Base-by-base conservation (phyloP, 2,888 invertebrate species). In the Dascillus cervinus region DNA sequence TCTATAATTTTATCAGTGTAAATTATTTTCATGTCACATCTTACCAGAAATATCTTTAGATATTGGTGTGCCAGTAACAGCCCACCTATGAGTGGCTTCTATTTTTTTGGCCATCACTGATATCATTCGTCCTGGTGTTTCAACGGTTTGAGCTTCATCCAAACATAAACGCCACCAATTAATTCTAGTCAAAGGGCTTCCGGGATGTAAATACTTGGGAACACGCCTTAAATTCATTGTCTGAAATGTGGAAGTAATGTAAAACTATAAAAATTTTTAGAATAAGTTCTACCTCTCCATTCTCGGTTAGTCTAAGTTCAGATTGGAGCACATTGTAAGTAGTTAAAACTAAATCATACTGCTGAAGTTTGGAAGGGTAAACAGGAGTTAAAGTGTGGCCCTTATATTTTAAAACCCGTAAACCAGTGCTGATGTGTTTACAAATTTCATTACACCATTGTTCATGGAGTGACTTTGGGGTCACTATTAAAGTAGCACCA, bases 111-210 rank as follows among this genome's bases (percentile, higher is more conserved):
- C 76, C 80, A 82, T 80, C 46, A 70, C 66, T 0, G 79, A 73
- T 1, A 76, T 71, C 51, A 71, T 65, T 2, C 71, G 65, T 1
- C 67, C 64, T 2, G 69, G 65, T 26, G 71, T 67, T 52, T 85
- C 83, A 1, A 84, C 79, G 72, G 82, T 78, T 67, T 87, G 87
- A 3, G 84, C 85, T 64, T 87, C 87, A 60, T 87, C 87, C 13
- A 85, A 62, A 52, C 81, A 75, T 29, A 85, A 70, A 32, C 86
- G 67, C 84, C 84, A 85, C 82, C 83, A 87, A 26, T 75, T 65
- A 2, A 86, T 67, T 51, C 74, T 71, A 1, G 72, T 60, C n/a
- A 87, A 58, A 0, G 86, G 82, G 24, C 79, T 75, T 1, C 75
- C 75, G 2, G 74, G 69, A 1, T 73, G 66, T 58, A 77, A 66